Base-by-base conservation (phyloP, 2,113 vertebrate genomes). In the Agapornis roseicollis region DNA sequence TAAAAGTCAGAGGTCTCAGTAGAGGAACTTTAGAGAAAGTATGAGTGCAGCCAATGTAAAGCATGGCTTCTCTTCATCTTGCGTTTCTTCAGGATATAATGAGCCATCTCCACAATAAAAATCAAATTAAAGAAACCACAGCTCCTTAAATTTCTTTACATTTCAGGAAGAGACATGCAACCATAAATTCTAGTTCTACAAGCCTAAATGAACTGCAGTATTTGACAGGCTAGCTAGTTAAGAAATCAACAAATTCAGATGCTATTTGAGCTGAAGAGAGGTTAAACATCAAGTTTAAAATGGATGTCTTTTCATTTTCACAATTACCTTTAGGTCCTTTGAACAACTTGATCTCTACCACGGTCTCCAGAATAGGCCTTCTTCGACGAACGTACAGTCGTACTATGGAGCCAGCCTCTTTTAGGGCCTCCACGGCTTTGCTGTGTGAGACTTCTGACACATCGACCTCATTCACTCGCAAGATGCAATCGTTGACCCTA, bases 401-500 rank as follows among this genome's bases (percentile, higher is more conserved):
- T 10, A 99, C 99, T 4, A 99, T 99, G 29, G 99, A 99, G 6
- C 99, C 99, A 0, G 99, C 99, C 76, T 99, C 99, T 92, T 99
- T 99, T 19, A 99, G 98, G 10, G 99, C 99, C 94, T 99, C 99
- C 49, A 99, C 99, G 0, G 99, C 99, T 93, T 99, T 99, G 97
- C 99, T 99, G 98, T 99, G 99, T 8, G 98, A 99, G 13, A 99
- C 99, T 73, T 99, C 99, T 0, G 99, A 99, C 68, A 99, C 99
- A 7, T 99, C 99, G 0, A 98, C 97, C 52, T 99, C 99, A 15
- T 99, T 99, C 98, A 99, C 99, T 90, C 99, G 98, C 91, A 99
- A 97, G 97, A 99, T 99, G 94, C 99, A 99, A 74, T 99, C 99
- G 5, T 99, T 99, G 91, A 99, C 99, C 97, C 99, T 99, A 92